Conservation (phyloP, 2,888 invertebrate species). For the Acleris emargana region DNA sequence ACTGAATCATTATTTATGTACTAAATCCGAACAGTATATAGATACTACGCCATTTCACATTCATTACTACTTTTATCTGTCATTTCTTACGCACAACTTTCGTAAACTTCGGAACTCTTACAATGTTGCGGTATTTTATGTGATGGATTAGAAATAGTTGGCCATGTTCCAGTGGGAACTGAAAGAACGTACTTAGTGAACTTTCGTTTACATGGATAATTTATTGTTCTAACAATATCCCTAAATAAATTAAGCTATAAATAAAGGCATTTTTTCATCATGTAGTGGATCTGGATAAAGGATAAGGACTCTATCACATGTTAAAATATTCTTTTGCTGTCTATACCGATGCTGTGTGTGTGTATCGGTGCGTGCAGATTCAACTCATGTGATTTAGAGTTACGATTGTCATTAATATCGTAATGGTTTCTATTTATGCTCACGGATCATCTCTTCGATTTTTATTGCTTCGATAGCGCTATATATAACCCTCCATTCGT, state of each 20-base stretch:
- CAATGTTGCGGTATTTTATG: constrained; percentile 32
- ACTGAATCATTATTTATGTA: too few relatives aligned
- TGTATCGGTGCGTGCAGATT: constrained; percentile 58
- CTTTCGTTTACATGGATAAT: constrained; percentile 30
- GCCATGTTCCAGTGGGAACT: constrained; percentile 31
- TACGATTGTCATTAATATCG: constrained; percentile 76
- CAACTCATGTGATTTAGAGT: constrained; percentile 68
- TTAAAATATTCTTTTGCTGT: constrained; percentile 48
- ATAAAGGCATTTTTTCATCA: constrained; percentile 20
- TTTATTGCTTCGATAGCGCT: constrained; percentile 56
- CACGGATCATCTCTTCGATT: constrained; percentile 64
- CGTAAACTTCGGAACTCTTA: constrained; percentile 29
- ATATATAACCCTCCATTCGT: constrained; percentile 58
- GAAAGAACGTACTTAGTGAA: constrained; percentile 31
- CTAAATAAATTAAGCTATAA: constrained; percentile 24
- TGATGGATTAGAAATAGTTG: constrained; percentile 36
- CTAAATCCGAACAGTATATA: neutral
- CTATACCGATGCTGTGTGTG: constrained; percentile 50
- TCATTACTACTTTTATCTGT: constrained; percentile 12
- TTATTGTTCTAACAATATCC: constrained; percentile 27
- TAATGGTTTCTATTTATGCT: constrained; percentile 74
- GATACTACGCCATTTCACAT: constrained; percentile 6
- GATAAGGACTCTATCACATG: neutral
- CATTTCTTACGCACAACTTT: constrained; percentile 24
- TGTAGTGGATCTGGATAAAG: too few relatives aligned